Percentiles rank a stretch among this genome's conserved stretches.
Conservation (phyloP, 2,888 invertebrate species). For the Heliconius erato region DNA sequence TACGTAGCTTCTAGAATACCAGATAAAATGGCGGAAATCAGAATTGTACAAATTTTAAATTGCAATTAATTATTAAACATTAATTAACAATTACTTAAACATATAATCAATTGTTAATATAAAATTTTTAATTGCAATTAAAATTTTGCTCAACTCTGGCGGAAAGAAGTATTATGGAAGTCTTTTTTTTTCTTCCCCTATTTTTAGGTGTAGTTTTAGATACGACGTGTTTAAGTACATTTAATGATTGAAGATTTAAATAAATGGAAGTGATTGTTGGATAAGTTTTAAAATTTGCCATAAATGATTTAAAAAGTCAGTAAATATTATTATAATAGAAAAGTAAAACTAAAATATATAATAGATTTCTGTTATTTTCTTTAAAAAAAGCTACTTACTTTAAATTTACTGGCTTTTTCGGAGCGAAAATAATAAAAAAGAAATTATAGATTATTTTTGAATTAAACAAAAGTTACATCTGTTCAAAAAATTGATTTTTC, state of each 20-base stretch:
- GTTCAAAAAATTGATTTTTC: neutral
- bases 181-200: slow-evolving; percentile 49
- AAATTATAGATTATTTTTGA: neutral
- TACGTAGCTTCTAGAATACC: slow-evolving; percentile 74
- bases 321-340: no score
- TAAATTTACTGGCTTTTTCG: neutral
- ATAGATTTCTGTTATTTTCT: no score
- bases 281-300: neutral
- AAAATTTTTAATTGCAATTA: neutral
- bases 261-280: neutral
- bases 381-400: neutral
- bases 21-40: slow-evolving; percentile 50
- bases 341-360: no score
- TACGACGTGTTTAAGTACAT: slow-evolving; percentile 70
- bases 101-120: neutral
- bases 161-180: slow-evolving; percentile 71
- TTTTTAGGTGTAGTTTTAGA: slow-evolving; percentile 59
- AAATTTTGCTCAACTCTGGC: slow-evolving; percentile 50
- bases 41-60: neutral
- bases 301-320: neutral
- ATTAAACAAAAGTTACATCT: neutral
- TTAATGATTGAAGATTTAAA: slow-evolving; percentile 24
- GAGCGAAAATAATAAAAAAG: neutral
- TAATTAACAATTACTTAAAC: neutral
- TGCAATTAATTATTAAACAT: neutral